Conservation (phyloP, 1,140 invertebrate genomes). For the Chironomus tepperi region DNA sequence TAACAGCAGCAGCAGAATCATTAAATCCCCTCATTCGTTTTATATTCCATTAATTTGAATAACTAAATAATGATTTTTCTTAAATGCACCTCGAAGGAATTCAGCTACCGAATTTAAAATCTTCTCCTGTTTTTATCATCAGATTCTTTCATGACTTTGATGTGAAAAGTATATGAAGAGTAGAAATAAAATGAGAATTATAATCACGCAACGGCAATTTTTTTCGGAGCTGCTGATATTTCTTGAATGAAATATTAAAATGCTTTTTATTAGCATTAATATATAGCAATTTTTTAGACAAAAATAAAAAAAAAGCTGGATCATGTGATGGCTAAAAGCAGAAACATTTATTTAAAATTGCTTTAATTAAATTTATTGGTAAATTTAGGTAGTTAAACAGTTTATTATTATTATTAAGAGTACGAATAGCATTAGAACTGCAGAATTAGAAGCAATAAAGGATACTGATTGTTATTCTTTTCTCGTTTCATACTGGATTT, state of each 20-base stretch:
- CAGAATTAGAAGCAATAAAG: too few relatives aligned
- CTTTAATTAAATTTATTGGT: conserved; percentile 10
- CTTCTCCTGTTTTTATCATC: background rate
- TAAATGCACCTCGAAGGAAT: conserved; percentile 7
- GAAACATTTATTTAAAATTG: background rate
- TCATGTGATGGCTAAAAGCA: background rate
- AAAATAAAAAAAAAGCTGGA: too few relatives aligned
- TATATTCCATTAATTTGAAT: too few relatives aligned
- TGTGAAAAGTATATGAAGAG: background rate
- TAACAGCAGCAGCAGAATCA: background rate
- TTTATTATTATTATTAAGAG: too few relatives aligned
- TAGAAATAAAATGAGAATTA: background rate
- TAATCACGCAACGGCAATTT: conserved; percentile 3
- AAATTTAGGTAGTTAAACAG: background rate
- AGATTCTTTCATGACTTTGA: conserved; percentile 13
- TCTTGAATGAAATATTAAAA: background rate
- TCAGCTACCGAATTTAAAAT: conserved; percentile 4
- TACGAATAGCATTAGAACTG: too few relatives aligned
- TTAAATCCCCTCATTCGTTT: too few relatives aligned
- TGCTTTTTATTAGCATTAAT: background rate
- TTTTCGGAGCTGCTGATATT: background rate
- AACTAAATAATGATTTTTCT: background rate
- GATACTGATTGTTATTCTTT: too few relatives aligned
- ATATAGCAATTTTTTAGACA: too few relatives aligned
- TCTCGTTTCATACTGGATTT: too few relatives aligned